phyloP scores from a whole-genome alignment of 2,113 vertebrate species.

The Donacobius atricapilla region DNA sequence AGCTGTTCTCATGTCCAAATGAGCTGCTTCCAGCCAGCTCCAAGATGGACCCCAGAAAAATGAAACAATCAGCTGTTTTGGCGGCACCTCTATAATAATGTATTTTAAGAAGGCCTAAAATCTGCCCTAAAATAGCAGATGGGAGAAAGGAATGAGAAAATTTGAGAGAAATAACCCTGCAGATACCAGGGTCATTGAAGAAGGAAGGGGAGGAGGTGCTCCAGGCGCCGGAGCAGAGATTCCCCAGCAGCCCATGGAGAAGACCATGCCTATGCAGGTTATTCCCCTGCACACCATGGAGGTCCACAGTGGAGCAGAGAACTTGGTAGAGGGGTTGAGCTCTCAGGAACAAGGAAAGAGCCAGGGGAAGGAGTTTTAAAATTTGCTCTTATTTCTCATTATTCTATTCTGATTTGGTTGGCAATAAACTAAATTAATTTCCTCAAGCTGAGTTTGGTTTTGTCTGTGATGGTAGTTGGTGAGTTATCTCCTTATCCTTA shows the following conservation, averaged over 20 bases:
- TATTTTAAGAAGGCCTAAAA: neutral
- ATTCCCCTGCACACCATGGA: neutral
- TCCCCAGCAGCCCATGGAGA: neutral
- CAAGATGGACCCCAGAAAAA: neutral
- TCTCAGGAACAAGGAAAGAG: neutral
- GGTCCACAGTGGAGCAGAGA: neutral
- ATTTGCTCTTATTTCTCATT: neutral
- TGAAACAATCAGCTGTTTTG: accelerated
- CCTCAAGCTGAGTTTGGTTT: neutral
- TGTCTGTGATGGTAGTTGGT: neutral
- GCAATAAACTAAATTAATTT: neutral
- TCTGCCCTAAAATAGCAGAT: neutral
- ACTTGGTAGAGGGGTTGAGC: neutral
- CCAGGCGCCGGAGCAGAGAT: neutral
- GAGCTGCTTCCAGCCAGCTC: accelerated
- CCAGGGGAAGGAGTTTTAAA: neutral
- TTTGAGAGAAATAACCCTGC: neutral
- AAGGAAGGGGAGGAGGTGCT: neutral
- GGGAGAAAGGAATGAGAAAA: neutral
- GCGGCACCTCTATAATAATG: accelerated
- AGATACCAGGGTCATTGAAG: neutral
- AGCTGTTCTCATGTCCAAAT: neutral
- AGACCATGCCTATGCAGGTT: accelerated
- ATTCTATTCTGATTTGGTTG: neutral
- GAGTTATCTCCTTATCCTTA: neutral